Base-by-base conservation (phyloP, 1,140 invertebrate species). In the Colletes latitarsis region DNA sequence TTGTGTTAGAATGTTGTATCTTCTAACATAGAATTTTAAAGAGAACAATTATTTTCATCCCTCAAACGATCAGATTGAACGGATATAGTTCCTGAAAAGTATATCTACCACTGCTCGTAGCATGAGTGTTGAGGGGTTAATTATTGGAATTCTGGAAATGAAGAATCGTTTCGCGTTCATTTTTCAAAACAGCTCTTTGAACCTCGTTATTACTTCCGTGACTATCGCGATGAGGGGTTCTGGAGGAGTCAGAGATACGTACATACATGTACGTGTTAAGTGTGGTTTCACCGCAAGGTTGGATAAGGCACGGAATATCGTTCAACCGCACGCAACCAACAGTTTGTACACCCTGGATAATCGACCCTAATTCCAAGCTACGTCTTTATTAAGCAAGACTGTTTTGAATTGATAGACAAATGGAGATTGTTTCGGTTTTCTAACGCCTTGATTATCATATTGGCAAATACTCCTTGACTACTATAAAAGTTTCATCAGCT, bases 311-410 rank as follows among this genome's bases (percentile, higher is more conserved):
- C 69, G 79, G 78, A 84, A 88, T 87, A 88, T 86, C 73, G 84
- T 87, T 77, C 52, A 78, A 30, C 74, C 68, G 69, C 86, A 88
- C 86, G 86, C 86, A 64, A 88, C 81, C 83, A 52, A 73, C 63
- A 87, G 82, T 81, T 86, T 82, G 70, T 81, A 70, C 69, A 64
- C 82, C 53, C 62, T 63, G 71, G 52, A 77, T 71, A 83, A 81
- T 88, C 83, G 68, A 71, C 71, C 82, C 87, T 89, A 90, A 90
- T 90, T 90, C 73, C 75, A 82, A 69, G 53, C 85, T 84, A 89
- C 82, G 82, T 89, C 86, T 91, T 86, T 86, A 91, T 90, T 84
- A 79, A 71, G 80, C 67, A 74, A 55, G 79, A 80, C 75, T 70
- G 52, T 53, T 57, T 49, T 14, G 41, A 58, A 73, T 55, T 74